A percentile compares a stretch with the other conserved stretches of the same genome.
phyloP scores from a whole-genome alignment of 2,113 vertebrate genomes.

The Myiopsitta monachus region DNA sequence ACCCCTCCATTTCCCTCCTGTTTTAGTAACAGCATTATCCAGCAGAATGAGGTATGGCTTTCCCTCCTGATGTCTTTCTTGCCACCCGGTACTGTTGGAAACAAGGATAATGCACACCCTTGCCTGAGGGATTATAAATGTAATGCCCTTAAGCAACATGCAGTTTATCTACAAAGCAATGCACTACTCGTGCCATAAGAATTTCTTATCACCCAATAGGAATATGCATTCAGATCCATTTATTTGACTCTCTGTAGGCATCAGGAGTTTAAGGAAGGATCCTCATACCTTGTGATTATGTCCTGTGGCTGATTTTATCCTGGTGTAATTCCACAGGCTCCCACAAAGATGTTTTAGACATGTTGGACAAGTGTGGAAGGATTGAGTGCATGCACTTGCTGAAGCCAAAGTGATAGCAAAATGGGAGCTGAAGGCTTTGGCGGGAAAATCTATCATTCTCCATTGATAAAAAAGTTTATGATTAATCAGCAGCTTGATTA shows the following conservation, averaged over 20 bases:
- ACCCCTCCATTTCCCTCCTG: neutral
- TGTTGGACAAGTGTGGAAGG: neutral
- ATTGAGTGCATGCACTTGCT: neutral
- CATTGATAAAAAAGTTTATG: constrained; percentile 54
- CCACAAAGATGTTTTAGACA: neutral
- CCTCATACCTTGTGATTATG: neutral
- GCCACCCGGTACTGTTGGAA: neutral
- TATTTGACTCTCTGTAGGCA: neutral
- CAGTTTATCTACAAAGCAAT: constrained; percentile 10
- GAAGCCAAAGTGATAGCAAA: neutral
- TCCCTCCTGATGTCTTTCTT: neutral
- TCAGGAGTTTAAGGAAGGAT: neutral
- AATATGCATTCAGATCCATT: neutral
- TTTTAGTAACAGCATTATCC: neutral
- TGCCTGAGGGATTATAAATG: neutral
- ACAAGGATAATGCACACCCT: neutral
- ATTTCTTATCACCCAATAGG: neutral
- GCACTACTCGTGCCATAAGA: neutral
- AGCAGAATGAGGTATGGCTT: neutral
- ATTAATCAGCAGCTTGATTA: constrained; percentile 20
- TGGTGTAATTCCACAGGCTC: accelerated
- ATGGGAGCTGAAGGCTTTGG: neutral
- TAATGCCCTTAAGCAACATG: neutral
- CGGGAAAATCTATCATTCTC: neutral
- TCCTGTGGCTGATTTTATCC: neutral